Evolutionary conservation across 1,140 invertebrate genomes (phyloP), one percentile per base, ranked within the genome.

Genomic region (Drosophila insularis): DNA sequence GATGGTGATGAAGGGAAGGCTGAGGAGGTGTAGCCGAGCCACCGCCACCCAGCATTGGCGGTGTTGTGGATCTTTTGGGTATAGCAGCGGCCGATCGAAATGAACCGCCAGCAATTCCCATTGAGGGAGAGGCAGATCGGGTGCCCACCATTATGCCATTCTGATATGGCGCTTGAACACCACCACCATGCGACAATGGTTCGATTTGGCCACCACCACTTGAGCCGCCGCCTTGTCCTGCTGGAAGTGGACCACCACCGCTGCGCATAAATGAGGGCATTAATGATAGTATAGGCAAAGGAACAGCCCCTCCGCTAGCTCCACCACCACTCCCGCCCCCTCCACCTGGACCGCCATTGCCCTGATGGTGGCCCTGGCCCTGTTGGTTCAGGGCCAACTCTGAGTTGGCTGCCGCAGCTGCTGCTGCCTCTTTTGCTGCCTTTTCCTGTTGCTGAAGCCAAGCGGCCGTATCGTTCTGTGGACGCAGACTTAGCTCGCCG

Each of bases 241-340:
- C 10, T 58, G 2, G 95, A 91, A 94, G 90, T 94, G 94, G 92
- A 39, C 85, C 90, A 32, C 90, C 81, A 54, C 91, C 81, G 59
- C 91, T 80, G 64, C 85, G 86, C 91, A 91, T 91, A 46, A 92
- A 92, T 43, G 91, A 86, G 46, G 91, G 91, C 91, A 92, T 91
- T 10, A 92, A 68, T 8, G 91, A 84, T n/a, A 91, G 74, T 21
- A 92, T 91, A 35, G 91, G 91, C 40, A 91, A 92, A 73, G 92
- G 93, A 77, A 94, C 92, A 19, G 62, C 68, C 50, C 85, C 87
- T 21, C 79, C 76, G n/a, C 66, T 50, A 17, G 58, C 80, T 8
- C 69, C 62, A 43, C 74, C 73, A n/a, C 65, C 71, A 82, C 92
- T 75, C 10, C 58, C 32, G 40, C 71, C 70, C 32, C 43, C 63